Percentiles rank a stretch among this genome's conserved stretches.
Evolutionary conservation across 1,140 invertebrate species (phyloP).

Genomic region (Asbolus verrucosus): DNA sequence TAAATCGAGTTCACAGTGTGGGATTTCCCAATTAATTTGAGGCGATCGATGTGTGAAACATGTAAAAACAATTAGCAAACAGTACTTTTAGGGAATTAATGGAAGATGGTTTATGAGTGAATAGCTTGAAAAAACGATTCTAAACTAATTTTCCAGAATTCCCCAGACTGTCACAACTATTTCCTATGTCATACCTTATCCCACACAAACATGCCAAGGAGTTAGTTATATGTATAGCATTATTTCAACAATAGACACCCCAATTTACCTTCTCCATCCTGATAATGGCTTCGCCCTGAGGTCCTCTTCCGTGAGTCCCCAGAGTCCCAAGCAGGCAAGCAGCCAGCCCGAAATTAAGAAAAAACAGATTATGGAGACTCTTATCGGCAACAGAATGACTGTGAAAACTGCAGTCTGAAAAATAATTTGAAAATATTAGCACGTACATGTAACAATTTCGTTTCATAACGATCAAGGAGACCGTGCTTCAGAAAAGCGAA

Average conservation of each 20-base stretch:
- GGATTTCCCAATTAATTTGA: too few relatives aligned
- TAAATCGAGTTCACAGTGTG: too few relatives aligned
- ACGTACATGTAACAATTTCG: neutral
- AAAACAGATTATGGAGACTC: constrained; percentile 79
- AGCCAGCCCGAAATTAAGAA: constrained; percentile 84
- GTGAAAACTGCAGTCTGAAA: constrained; percentile 85
- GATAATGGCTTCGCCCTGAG: constrained; percentile 78
- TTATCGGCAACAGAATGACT: constrained; percentile 80
- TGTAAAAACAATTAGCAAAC: too few relatives aligned
- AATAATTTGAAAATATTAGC: constrained; percentile 1
- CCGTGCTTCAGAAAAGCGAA: neutral
- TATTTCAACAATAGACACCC: neutral
- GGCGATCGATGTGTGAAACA: too few relatives aligned
- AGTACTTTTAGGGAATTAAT: too few relatives aligned
- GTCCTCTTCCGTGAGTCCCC: constrained; percentile 81
- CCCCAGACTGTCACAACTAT: too few relatives aligned
- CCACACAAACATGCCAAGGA: too few relatives aligned
- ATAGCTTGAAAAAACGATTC: too few relatives aligned
- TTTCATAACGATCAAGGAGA: neutral
- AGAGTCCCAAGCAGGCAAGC: constrained; percentile 82
- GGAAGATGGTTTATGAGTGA: too few relatives aligned
- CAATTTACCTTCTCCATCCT: constrained; percentile 83
- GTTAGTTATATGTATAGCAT: constrained; percentile 12
- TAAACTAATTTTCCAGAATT: too few relatives aligned
- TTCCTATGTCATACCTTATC: too few relatives aligned